phyloP scores from a whole-genome alignment of 2,113 vertebrate species.

The Aldabrachelys gigantea region DNA sequence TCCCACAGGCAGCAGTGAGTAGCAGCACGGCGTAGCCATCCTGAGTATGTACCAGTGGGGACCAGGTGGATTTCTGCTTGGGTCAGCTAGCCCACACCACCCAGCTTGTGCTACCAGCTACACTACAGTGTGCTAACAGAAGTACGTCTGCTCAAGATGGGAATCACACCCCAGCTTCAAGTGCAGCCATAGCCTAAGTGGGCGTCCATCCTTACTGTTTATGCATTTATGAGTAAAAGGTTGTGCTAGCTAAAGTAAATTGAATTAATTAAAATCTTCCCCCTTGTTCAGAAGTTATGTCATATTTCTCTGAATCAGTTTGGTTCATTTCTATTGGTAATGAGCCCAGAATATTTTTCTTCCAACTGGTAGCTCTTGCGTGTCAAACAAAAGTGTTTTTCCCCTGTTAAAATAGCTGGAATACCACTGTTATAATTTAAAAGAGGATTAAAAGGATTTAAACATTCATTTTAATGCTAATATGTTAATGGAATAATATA shows the following conservation, averaged over 20 bases:
- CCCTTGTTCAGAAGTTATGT: constrained; percentile 19
- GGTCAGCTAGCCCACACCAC: not conserved
- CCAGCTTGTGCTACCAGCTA: not conserved
- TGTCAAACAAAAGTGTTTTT: not conserved
- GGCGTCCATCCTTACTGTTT: constrained; percentile 5
- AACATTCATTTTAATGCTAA: constrained; percentile 25
- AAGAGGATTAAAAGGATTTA: constrained; percentile 30
- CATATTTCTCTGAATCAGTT: not conserved
- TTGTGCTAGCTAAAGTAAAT: constrained; percentile 42
- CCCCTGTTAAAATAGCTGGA: constrained; percentile 8
- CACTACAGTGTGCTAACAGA: not conserved
- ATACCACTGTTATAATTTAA: constrained; percentile 22
- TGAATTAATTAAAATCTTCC: not conserved
- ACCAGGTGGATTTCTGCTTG: not conserved
- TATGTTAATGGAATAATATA: constrained; percentile 24
- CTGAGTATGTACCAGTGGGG: not conserved
- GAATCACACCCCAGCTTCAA: not conserved
- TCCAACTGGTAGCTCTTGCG: not conserved
- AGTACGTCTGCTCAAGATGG: not conserved
- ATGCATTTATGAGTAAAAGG: constrained; percentile 35
- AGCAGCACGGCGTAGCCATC: not conserved
- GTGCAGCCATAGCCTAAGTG: not conserved
- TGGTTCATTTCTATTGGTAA: not conserved
- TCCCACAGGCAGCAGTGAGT: not conserved
- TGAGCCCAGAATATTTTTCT: not conserved